Evolutionary conservation across 2,888 invertebrate species (phyloP).

Genomic region (Drosophila anceps): DNA sequence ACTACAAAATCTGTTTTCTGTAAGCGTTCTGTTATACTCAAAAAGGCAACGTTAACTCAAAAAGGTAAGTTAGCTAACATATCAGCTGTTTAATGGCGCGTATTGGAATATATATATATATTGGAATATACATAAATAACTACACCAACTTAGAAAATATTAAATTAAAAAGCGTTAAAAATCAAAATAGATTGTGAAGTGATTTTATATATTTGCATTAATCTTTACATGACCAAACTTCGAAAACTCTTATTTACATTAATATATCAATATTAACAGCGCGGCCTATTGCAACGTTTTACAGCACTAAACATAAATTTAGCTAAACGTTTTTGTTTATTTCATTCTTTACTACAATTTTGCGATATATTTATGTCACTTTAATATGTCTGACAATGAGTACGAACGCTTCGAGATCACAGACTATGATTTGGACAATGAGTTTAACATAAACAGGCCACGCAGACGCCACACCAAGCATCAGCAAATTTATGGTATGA

Average conservation of each 20-base stretch:
- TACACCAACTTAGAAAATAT: no score
- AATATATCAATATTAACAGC: not conserved
- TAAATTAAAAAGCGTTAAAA: not conserved
- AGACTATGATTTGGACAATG: slow-evolving; percentile 96
- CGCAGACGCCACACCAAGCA: slow-evolving; percentile 92
- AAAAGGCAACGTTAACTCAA: not conserved
- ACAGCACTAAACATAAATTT: slow-evolving; percentile 33
- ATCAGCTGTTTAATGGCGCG: slow-evolving; percentile 2
- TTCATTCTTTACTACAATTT: not conserved
- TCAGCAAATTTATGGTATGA: slow-evolving; percentile 95
- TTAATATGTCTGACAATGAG: slow-evolving; percentile 87
- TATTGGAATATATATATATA: not conserved
- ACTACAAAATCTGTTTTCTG: not conserved
- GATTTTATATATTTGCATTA: not conserved
- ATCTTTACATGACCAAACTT: not conserved
- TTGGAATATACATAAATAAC: not conserved
- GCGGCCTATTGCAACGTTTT: not conserved
- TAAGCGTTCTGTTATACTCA: slow-evolving; percentile 13
- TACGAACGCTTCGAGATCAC: slow-evolving; percentile 97
- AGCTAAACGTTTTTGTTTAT: slow-evolving; percentile 45
- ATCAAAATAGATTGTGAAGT: not conserved
- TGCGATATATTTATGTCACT: not conserved
- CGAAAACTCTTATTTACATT: not conserved
- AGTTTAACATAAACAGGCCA: slow-evolving; percentile 93
- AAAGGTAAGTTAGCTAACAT: not conserved